A percentile compares a stretch with the other conserved stretches of the same genome.
phyloP scores from a whole-genome alignment of 2,888 invertebrate species.

The Ellobium chinense region DNA sequence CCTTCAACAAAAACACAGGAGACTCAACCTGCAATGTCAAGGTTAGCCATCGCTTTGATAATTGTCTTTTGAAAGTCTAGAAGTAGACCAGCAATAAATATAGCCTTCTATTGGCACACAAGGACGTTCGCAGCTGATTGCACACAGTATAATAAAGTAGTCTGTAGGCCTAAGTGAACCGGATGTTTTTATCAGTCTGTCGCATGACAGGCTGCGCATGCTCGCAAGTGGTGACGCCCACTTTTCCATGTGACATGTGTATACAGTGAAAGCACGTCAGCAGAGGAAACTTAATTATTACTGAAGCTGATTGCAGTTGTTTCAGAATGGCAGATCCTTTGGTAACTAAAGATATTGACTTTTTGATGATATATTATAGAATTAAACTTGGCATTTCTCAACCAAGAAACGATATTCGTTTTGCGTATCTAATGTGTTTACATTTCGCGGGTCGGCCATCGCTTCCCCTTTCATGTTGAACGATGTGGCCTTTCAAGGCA shows the following conservation, averaged over 20 bases:
- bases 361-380: not conserved
- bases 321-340: not conserved
- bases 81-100: too few species aligned
- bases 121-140: too few species aligned
- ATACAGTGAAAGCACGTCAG: not conserved
- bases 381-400: not conserved
- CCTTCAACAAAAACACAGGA: too few species aligned
- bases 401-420: not conserved
- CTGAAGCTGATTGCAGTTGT: not conserved
- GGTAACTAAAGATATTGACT: not conserved
- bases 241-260: conserved; percentile 11
- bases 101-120: too few species aligned
- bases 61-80: too few species aligned
- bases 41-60: not conserved
- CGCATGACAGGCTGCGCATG: not conserved
- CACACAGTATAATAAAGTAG: too few species aligned
- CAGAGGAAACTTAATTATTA: not conserved
- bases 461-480: not conserved
- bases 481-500: not conserved
- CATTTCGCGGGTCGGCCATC: conserved; percentile 16
- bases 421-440: not conserved
- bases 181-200: not conserved
- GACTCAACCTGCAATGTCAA: conserved; percentile 9
- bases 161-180: too few species aligned
- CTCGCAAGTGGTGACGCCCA: conserved; percentile 1